Conservation (phyloP, 2,888 invertebrate genomes). For the Periphyllus acericola region DNA sequence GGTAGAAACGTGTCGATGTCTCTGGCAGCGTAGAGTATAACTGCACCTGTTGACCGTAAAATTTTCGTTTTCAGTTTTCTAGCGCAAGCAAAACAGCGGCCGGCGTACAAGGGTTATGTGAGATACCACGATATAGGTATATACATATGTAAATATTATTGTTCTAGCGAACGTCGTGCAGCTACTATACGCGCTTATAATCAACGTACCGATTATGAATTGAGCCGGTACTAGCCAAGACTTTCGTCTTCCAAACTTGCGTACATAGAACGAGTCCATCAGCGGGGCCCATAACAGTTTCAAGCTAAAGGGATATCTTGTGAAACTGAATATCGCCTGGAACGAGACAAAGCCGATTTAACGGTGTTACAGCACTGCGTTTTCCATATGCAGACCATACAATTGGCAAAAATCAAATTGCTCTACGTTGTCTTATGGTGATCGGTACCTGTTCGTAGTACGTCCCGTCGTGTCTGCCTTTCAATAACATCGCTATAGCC, state of each 20-base stretch:
- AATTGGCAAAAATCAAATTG: not conserved
- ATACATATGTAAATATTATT: too few species aligned
- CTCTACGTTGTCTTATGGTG: not conserved
- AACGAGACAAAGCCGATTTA: not conserved
- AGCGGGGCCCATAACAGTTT: conserved; percentile 98
- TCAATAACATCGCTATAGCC: conserved; percentile 11
- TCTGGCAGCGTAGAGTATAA: not conserved
- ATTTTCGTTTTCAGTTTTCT: too few species aligned
- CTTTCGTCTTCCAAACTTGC: conserved; percentile 89
- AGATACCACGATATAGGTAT: too few species aligned
- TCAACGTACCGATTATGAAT: conserved; percentile 80
- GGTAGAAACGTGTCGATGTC: conserved; percentile 33
- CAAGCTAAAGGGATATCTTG: conserved; percentile 67
- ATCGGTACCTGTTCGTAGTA: conserved; percentile 34
- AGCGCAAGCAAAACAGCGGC: too few species aligned
- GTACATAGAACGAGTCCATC: conserved; percentile 90
- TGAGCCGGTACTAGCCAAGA: conserved; percentile 96
- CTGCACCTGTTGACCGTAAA: not conserved
- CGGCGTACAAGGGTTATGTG: too few species aligned
- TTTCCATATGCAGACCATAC: not conserved
- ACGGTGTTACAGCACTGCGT: not conserved
- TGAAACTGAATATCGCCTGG: conserved; percentile 69
- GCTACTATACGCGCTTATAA: too few species aligned
- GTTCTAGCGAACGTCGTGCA: too few species aligned
- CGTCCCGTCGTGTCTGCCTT: not conserved